Evolutionary conservation across 92 coral and sea anemone genomes (phyloP).

Genomic region (Chrysogorgia sp.): DNA sequence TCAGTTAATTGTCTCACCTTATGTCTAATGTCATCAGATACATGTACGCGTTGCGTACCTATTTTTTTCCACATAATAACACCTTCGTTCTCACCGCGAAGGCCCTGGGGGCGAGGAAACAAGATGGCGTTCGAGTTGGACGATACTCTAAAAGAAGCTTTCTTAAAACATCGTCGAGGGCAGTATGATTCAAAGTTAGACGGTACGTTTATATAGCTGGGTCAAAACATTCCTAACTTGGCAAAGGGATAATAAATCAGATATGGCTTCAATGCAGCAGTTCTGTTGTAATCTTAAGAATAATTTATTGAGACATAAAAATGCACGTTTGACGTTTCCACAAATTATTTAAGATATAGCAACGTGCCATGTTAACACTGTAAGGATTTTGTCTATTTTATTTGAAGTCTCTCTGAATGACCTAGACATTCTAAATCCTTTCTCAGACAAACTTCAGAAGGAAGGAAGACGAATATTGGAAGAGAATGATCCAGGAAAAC

Average conservation of each 20-base stretch:
- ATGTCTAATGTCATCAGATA: too few species aligned
- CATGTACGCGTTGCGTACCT: too few species aligned
- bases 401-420: neutral
- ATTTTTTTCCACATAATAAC: too few species aligned
- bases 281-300: too few species aligned
- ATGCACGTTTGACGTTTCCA: too few species aligned
- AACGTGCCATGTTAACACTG: neutral
- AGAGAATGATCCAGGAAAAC: constrained; percentile 76
- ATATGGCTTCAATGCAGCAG: too few species aligned
- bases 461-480: constrained; percentile 81
- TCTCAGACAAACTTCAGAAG: constrained; percentile 66
- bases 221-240: too few species aligned
- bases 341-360: neutral
- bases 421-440: neutral
- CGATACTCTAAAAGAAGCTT: constrained; percentile 27
- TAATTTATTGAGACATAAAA: too few species aligned
- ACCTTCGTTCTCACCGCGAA: too few species aligned
- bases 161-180: constrained; percentile 41
- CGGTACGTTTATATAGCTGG: neutral
- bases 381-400: neutral
- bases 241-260: too few species aligned
- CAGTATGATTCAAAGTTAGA: constrained; percentile 22
- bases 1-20: too few species aligned
- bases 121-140: constrained; percentile 18
- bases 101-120: too few species aligned